These are phyloP conservation scores for Sciurus carolinensis DNA, from an alignment of 2,797 vertebrate species.

Conservation along the genomic window DNA sequence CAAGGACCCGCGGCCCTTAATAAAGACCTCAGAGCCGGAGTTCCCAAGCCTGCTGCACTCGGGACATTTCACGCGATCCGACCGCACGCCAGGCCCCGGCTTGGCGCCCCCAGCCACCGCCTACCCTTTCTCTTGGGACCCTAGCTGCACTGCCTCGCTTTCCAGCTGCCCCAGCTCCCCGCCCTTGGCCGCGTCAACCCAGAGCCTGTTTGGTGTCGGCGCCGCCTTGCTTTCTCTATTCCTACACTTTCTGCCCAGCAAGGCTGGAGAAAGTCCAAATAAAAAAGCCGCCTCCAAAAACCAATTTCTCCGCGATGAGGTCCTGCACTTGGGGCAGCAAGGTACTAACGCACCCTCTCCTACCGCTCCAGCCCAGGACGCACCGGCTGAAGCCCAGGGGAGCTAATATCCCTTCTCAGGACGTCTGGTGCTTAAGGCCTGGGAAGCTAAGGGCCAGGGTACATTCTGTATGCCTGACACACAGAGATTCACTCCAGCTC, in stretches of 20 bases:
- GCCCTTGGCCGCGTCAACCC: background rate
- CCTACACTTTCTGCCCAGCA: background rate
- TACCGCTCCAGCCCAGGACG: background rate
- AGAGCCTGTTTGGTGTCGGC: background rate
- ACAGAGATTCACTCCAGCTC: background rate
- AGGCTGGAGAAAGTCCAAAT: conserved; percentile 49
- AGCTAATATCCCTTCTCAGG: background rate
- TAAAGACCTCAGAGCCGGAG: background rate
- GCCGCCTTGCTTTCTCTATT: background rate
- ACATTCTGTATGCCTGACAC: background rate
- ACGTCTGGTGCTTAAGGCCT: background rate
- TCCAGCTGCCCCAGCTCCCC: background rate
- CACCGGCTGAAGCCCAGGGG: background rate
- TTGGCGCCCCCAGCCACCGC: background rate
- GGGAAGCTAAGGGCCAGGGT: background rate
- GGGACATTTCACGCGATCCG: background rate
- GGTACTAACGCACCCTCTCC: background rate
- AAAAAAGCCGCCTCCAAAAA: conserved; percentile 46
- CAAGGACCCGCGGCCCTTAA: background rate
- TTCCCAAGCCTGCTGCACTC: background rate
- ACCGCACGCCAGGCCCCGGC: background rate
- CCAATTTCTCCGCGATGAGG: background rate
- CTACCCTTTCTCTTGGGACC: conserved; percentile 47
- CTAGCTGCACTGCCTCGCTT: background rate
- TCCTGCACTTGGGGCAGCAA: background rate